Evolutionary conservation across 1,140 invertebrate species (phyloP).

Genomic region (Lepidotrigona ventralis): DNA sequence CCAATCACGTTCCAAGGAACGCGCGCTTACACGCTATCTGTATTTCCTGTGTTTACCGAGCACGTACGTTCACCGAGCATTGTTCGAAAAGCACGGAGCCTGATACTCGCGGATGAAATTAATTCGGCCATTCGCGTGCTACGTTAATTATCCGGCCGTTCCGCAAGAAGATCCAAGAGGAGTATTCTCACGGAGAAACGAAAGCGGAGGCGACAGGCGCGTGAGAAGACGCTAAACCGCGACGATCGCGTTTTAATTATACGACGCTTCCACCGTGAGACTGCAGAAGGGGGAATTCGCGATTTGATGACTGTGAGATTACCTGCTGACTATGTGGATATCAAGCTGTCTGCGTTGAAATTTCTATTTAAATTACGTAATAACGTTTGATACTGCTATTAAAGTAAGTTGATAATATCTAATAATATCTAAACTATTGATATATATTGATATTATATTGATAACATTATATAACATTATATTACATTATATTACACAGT

Average conservation of each 20-base stretch:
- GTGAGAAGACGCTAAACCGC: slow-evolving; percentile 24
- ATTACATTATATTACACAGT: no score
- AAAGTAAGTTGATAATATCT: no score
- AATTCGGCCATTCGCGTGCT: not conserved
- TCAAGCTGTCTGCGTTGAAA: no score
- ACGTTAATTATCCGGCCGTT: slow-evolving; percentile 38
- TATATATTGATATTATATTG: no score
- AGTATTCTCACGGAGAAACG: slow-evolving; percentile 27
- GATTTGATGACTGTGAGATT: not conserved
- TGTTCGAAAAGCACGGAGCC: slow-evolving; percentile 9
- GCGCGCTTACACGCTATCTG: slow-evolving; percentile 33
- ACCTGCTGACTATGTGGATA: not conserved
- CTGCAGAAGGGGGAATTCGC: no score
- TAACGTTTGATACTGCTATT: no score
- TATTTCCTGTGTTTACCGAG: slow-evolving; percentile 45
- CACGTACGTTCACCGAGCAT: not conserved
- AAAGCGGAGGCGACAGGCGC: slow-evolving; percentile 1
- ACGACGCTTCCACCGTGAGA: not conserved
- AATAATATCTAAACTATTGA: no score
- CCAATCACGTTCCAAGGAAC: slow-evolving; percentile 42
- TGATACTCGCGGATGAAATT: slow-evolving; percentile 18
- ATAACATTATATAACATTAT: no score
- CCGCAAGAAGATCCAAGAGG: not conserved
- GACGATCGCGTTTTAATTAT: slow-evolving; percentile 30
- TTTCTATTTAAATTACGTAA: no score